A percentile compares a stretch with the other conserved stretches of the same genome.
These are phyloP conservation scores for Thecophora atra DNA, from an alignment of 2,888 invertebrate species.

Conservation along the genomic window DNA sequence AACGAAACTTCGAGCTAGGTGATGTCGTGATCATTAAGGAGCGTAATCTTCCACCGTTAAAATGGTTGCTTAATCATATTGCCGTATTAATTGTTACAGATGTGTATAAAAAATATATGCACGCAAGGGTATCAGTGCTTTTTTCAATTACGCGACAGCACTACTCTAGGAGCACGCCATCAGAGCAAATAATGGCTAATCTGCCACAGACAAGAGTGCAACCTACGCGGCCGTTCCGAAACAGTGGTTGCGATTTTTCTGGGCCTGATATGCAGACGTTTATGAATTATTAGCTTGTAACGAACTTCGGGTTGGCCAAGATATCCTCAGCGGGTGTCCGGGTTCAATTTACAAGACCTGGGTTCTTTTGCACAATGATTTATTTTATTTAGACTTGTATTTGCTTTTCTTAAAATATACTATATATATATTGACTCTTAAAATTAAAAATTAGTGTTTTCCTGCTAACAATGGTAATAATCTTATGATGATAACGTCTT, in stretches of 20 bases:
- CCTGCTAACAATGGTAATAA: no score
- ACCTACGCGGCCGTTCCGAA: constrained; percentile 28
- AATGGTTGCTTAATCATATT: constrained; percentile 39
- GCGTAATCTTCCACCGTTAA: constrained; percentile 39
- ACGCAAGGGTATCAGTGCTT: constrained; percentile 38
- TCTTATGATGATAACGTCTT: no score
- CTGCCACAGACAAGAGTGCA: constrained; percentile 30
- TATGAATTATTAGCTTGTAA: not conserved
- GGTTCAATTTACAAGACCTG: no score
- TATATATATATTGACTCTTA: no score
- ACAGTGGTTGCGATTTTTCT: constrained; percentile 22
- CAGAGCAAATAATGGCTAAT: constrained; percentile 31
- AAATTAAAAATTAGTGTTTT: no score
- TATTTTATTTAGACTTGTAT: no score
- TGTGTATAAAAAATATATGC: constrained; percentile 31
- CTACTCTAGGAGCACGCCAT: constrained; percentile 37
- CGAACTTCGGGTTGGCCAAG: no score
- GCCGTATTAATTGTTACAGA: constrained; percentile 33
- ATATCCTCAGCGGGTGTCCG: no score
- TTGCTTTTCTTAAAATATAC: no score
- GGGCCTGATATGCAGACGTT: constrained; percentile 6
- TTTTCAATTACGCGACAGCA: constrained; percentile 42
- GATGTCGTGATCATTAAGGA: constrained; percentile 40
- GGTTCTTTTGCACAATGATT: no score
- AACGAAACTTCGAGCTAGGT: constrained; percentile 3